Conservation (phyloP, 2,888 invertebrate genomes). For the Phyllotreta cruciferae region DNA sequence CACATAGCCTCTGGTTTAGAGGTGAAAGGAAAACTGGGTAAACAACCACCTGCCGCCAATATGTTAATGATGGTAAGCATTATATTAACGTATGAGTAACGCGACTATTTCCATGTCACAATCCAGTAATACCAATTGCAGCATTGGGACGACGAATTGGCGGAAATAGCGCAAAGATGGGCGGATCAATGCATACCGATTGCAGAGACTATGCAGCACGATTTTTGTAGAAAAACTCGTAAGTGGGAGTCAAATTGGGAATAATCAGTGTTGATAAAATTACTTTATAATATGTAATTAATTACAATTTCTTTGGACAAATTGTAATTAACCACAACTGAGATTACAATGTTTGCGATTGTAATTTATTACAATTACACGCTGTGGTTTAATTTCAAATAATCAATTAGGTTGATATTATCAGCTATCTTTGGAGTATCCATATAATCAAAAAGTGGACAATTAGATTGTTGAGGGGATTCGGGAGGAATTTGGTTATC, state of each 20-base stretch:
- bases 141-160: slow-evolving; percentile 46
- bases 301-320: too few relatives aligned
- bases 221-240: slow-evolving; percentile 43
- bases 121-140: slow-evolving; percentile 22
- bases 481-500: too few relatives aligned
- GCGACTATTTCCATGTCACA: not conserved
- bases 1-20: slow-evolving; percentile 46
- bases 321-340: too few relatives aligned
- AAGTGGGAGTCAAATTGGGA: slow-evolving; percentile 3
- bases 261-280: too few relatives aligned
- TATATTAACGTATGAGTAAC: not conserved
- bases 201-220: slow-evolving; percentile 41
- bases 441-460: too few relatives aligned
- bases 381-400: too few relatives aligned
- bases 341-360: too few relatives aligned
- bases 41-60: slow-evolving; percentile 44
- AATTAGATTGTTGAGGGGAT: too few relatives aligned
- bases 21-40: slow-evolving; percentile 40
- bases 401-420: too few relatives aligned
- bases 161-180: slow-evolving; percentile 46
- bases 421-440: too few relatives aligned
- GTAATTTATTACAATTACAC: too few relatives aligned
- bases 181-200: slow-evolving; percentile 44
- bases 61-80: slow-evolving; percentile 42
- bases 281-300: too few relatives aligned